phyloP scores from a whole-genome alignment of 2,113 vertebrate species.

The Neolamprologus tretocephalus region DNA sequence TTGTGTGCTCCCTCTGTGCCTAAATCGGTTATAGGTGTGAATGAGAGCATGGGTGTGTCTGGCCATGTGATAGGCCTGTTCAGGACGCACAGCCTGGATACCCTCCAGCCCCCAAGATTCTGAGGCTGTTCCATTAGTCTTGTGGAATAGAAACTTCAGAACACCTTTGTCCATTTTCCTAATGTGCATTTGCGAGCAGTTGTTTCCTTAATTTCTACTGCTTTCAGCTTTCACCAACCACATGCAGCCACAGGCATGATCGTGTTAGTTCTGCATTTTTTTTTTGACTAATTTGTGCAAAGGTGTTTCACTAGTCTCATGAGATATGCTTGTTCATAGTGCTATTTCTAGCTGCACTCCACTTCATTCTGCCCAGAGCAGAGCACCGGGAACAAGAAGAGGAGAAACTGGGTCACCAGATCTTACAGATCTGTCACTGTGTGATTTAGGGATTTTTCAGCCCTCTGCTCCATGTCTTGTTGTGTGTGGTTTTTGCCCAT shows the following conservation, averaged over 20 bases:
- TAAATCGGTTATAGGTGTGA: not conserved
- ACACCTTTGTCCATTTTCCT: not conserved
- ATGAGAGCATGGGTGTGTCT: not conserved
- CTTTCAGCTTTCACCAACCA: not conserved
- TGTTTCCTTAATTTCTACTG: not conserved
- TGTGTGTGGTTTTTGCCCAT: not conserved
- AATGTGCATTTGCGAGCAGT: not conserved
- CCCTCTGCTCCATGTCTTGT: not conserved
- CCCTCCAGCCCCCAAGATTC: not conserved
- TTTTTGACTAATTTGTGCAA: not conserved
- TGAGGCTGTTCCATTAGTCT: not conserved
- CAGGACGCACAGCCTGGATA: not conserved
- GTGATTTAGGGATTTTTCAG: constrained; percentile 12
- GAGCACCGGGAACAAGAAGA: not conserved
- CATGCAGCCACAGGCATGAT: not conserved
- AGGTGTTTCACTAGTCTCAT: not conserved
- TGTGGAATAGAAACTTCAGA: not conserved
- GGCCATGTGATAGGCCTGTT: not conserved
- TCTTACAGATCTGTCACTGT: constrained; percentile 11
- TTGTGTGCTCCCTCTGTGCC: not conserved
- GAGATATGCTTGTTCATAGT: not conserved
- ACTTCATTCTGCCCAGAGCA: not conserved
- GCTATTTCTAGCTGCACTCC: not conserved
- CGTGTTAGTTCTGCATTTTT: not conserved
- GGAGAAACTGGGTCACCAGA: constrained; percentile 50